Conservation (phyloP, 2,888 invertebrate genomes). For the Meiosimyza platycephala region DNA sequence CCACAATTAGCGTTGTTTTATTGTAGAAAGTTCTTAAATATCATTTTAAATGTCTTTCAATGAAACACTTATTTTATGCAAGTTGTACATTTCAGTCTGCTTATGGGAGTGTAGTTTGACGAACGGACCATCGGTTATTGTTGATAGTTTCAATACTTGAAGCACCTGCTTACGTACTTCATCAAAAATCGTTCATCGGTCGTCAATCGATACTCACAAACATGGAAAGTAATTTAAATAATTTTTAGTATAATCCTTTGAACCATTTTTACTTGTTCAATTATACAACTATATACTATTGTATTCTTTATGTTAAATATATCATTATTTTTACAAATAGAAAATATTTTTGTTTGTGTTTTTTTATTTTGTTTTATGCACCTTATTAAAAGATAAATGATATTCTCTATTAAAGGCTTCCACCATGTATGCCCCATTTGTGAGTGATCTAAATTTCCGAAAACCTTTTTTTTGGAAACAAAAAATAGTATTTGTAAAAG, state of each 20-base stretch:
- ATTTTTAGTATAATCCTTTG: constrained; percentile 6
- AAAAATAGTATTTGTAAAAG: background rate
- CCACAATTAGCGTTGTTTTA: constrained; percentile 16
- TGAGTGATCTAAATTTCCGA: too few relatives aligned
- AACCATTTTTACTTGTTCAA: constrained; percentile 3
- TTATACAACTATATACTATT: constrained; percentile 44
- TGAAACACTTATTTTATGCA: background rate
- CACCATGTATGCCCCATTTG: too few relatives aligned
- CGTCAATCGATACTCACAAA: too few relatives aligned
- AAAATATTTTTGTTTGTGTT: constrained; percentile 36
- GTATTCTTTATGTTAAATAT: constrained; percentile 58
- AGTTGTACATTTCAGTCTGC: constrained; percentile 28
- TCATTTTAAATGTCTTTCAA: background rate
- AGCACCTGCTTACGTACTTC: too few relatives aligned
- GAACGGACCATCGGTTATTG: too few relatives aligned
- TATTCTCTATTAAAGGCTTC: too few relatives aligned
- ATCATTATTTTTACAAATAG: constrained; percentile 61
- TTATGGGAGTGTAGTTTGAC: too few relatives aligned
- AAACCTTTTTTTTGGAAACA: background rate
- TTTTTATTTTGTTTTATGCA: constrained; percentile 11
- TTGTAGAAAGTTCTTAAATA: constrained; percentile 10
- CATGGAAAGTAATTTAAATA: too few relatives aligned
- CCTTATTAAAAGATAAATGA: background rate
- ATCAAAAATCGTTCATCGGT: too few relatives aligned
- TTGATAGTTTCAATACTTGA: too few relatives aligned